Evolutionary conservation across 2,888 invertebrate species (phyloP).

Genomic region (Prosopocoilus inquinatus): DNA sequence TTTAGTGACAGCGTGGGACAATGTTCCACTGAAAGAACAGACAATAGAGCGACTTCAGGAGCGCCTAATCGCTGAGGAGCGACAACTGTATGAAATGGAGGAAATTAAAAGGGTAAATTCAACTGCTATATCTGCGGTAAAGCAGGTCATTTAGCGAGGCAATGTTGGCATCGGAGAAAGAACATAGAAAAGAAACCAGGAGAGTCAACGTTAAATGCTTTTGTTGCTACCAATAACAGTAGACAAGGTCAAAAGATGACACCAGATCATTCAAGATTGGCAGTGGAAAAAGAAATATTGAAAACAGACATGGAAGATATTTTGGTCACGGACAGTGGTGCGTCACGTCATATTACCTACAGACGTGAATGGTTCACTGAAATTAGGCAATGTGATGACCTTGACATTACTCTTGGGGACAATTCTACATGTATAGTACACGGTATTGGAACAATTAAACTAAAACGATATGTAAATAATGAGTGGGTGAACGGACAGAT

Average conservation of each 20-base stretch:
- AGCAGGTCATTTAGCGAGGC: conserved; percentile 18
- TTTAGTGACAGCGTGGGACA: conserved; percentile 24
- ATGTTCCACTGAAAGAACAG: conserved; percentile 12
- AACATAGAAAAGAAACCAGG: background rate
- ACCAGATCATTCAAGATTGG: too few species aligned
- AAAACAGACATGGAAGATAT: conserved; percentile 19
- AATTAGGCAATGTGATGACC: conserved; percentile 9
- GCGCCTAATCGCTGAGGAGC: conserved; percentile 26
- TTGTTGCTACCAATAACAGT: conserved; percentile 1
- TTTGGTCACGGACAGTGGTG: conserved; percentile 30
- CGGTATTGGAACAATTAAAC: conserved; percentile 24
- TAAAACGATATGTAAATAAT: conserved; percentile 22
- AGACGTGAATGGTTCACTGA: conserved; percentile 25
- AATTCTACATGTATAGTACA: conserved; percentile 15
- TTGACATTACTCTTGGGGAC: conserved; percentile 17
- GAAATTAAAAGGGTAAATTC: conserved; percentile 6
- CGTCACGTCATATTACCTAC: conserved; percentile 27
- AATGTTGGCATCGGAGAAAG: conserved; percentile 1
- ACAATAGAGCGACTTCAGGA: conserved; percentile 25
- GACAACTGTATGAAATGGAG: conserved; percentile 11
- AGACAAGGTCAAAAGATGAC: too few species aligned
- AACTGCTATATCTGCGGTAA: conserved; percentile 25
- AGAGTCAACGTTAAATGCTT: background rate
- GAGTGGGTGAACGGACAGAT: conserved; percentile 22
- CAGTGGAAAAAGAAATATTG: background rate